Evolutionary conservation across 37 sponge, comb jelly and placozoan genomes (phyloP).

Genomic region (Halisarca cf. caerulea): DNA sequence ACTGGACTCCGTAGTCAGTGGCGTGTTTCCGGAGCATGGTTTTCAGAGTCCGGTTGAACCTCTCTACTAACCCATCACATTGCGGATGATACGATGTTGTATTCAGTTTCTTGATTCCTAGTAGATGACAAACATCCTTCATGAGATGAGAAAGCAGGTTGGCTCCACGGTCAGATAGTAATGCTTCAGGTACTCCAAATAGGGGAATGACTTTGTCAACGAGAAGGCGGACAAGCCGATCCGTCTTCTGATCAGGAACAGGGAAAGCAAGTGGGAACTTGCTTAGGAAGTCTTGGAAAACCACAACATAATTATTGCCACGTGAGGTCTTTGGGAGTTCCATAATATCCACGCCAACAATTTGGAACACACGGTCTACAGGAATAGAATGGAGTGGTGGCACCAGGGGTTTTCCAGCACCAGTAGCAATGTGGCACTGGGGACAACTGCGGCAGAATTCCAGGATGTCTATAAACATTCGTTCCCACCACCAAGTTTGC

Average conservation of each 20-base stretch:
- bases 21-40: constrained; percentile 10
- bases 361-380: constrained; percentile 21
- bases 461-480: constrained; percentile 39
- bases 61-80: constrained; percentile 19
- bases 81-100: constrained; percentile 32
- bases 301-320: constrained; percentile 18
- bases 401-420: not conserved
- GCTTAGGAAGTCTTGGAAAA: constrained; percentile 36
- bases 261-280: constrained; percentile 34
- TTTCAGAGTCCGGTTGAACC: constrained; percentile 14
- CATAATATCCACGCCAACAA: constrained; percentile 28
- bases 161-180: constrained; percentile 44
- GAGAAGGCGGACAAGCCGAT: constrained; percentile 5
- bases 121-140: constrained; percentile 24
- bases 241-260: constrained; percentile 20
- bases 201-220: constrained; percentile 28
- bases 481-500: constrained; percentile 54
- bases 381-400: constrained; percentile 61
- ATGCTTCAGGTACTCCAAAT: constrained; percentile 34
- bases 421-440: constrained; percentile 44
- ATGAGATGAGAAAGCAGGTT: constrained; percentile 37
- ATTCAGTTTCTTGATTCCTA: constrained; percentile 37
- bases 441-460: constrained; percentile 34
- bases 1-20: constrained; percentile 16
- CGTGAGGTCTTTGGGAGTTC: constrained; percentile 7